Conservation (phyloP, 2,888 invertebrate genomes). For the Caenorhabditis sp. region DNA sequence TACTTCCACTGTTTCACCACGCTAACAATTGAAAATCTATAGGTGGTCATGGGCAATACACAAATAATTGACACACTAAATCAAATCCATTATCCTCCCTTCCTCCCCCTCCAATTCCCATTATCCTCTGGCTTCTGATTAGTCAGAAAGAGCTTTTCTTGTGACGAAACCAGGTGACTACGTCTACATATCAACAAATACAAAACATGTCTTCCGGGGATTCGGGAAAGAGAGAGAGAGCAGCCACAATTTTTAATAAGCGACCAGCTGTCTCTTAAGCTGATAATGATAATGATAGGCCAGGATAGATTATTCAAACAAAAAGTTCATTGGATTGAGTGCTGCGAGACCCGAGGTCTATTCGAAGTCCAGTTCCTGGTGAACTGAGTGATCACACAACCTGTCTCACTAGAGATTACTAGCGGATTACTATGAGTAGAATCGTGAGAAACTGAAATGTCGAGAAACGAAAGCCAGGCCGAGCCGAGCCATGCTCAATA, state of each 20-base stretch:
- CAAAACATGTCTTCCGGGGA: not conserved
- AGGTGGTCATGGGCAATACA: not conserved
- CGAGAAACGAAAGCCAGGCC: no score
- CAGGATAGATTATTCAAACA: no score
- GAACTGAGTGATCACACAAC: no score
- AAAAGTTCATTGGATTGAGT: no score
- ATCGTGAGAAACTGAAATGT: not conserved
- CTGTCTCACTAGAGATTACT: no score
- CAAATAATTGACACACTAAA: not conserved
- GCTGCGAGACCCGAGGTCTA: no score
- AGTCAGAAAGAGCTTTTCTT: not conserved
- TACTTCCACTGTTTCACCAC: no score
- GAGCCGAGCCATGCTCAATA: no score
- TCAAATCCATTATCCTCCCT: not conserved
- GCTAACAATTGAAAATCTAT: no score
- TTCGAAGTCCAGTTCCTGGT: no score
- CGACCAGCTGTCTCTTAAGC: not conserved
- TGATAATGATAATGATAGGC: no score
- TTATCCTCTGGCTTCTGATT: not conserved
- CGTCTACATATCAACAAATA: not conserved
- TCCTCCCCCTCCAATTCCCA: not conserved
- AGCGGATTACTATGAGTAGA: not conserved
- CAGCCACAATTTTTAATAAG: constrained; percentile 10
- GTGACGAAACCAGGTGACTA: not conserved
- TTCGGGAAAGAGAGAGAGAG: no score